These are phyloP conservation scores for Zonotrichia leucophrys DNA, from an alignment of 2,113 vertebrate species.

Conservation along the genomic window DNA sequence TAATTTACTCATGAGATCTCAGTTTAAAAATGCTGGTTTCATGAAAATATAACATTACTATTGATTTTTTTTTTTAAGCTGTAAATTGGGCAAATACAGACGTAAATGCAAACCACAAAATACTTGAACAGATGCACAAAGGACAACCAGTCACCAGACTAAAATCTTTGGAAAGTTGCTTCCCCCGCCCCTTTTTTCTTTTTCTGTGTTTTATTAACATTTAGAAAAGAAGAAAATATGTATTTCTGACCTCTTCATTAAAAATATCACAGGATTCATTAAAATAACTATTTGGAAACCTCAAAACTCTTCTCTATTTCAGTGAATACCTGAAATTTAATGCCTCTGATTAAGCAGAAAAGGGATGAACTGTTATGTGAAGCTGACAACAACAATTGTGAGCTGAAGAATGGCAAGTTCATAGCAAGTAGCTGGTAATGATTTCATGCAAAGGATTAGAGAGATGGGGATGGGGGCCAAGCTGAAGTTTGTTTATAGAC, in stretches of 20 bases:
- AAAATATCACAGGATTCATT: slow-evolving; percentile 50
- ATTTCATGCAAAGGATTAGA: slow-evolving; percentile 24
- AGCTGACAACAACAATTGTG: slow-evolving; percentile 47
- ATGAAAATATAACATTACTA: slow-evolving; percentile 67
- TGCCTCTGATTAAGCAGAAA: slow-evolving; percentile 33
- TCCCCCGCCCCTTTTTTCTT: neutral
- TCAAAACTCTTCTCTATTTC: slow-evolving; percentile 42
- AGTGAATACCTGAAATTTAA: slow-evolving; percentile 56
- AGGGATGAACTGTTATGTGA: slow-evolving; percentile 37
- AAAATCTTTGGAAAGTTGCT: slow-evolving; percentile 51
- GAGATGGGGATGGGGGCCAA: neutral
- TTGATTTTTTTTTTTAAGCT: slow-evolving; percentile 66
- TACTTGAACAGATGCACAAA: slow-evolving; percentile 69
- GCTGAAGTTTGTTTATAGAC: slow-evolving; percentile 16
- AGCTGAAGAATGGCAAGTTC: slow-evolving; percentile 35
- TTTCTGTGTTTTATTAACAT: slow-evolving; percentile 53
- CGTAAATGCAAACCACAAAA: slow-evolving; percentile 71
- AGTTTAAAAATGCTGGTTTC: slow-evolving; percentile 61
- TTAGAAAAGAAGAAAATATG: slow-evolving; percentile 19
- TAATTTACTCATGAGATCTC: slow-evolving; percentile 66
- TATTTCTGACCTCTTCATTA: slow-evolving; percentile 51
- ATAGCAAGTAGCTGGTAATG: slow-evolving; percentile 38
- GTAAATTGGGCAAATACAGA: slow-evolving; percentile 68
- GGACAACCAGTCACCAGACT: slow-evolving; percentile 55
- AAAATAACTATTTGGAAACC: slow-evolving; percentile 40